A percentile compares a stretch with the other conserved stretches of the same genome.
Evolutionary conservation across 2,113 vertebrate genomes (phyloP).

Genomic region (Guaruba guarouba): DNA sequence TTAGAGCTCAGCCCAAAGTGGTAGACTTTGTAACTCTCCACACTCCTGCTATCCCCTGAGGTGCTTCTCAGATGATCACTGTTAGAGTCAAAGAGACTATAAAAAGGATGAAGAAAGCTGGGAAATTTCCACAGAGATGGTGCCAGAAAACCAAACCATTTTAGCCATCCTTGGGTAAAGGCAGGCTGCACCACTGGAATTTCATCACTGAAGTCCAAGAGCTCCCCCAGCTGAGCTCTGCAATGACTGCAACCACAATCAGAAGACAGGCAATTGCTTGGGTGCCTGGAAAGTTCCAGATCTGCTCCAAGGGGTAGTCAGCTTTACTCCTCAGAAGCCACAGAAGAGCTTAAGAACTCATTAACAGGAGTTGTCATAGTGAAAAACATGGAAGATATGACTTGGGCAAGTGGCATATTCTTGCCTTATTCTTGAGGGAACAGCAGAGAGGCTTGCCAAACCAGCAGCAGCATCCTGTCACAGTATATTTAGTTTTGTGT

Average conservation of each 20-base stretch:
- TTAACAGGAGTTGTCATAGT: not conserved
- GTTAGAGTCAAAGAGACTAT: slow-evolving; percentile 50
- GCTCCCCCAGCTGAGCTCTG: slow-evolving; percentile 59
- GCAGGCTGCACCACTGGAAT: not conserved
- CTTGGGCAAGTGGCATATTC: not conserved
- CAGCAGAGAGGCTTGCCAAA: not conserved
- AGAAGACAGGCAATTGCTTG: not conserved
- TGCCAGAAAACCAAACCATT: not conserved
- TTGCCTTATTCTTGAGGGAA: not conserved
- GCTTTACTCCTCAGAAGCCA: not conserved
- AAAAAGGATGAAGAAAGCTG: slow-evolving; percentile 55
- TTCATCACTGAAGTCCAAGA: not conserved
- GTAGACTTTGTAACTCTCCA: slow-evolving; percentile 41
- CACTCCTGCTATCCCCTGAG: slow-evolving; percentile 21
- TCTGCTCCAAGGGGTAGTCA: not conserved
- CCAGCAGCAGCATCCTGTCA: slow-evolving; percentile 14
- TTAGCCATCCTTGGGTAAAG: not conserved
- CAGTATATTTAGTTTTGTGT: not conserved
- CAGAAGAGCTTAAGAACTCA: not conserved
- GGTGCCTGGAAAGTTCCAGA: not conserved
- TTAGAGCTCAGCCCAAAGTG: slow-evolving; percentile 28
- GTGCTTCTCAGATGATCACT: slow-evolving; percentile 36
- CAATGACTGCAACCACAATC: not conserved
- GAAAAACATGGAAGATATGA: not conserved
- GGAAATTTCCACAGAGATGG: slow-evolving; percentile 59